Base-by-base conservation (phyloP, 2,113 vertebrate species). In the Corvus moneduloides region DNA sequence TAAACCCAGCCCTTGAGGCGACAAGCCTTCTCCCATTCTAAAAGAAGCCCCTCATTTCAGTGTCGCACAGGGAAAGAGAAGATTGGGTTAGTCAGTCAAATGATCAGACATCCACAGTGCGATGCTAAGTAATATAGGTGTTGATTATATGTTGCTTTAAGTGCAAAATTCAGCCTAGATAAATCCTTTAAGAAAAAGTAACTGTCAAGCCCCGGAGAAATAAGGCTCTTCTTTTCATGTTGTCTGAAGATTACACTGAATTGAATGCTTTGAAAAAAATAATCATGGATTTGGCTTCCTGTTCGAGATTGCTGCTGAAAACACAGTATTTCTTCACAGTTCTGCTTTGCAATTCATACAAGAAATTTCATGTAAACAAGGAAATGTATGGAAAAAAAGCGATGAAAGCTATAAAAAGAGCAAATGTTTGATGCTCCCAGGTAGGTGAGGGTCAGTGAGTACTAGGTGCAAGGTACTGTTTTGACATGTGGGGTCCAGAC, bases 111-210 rank as follows among this genome's bases (percentile, higher is more conserved):
- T 83, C 81, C 63, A 41, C 46, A 74, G 41, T 37, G 43, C 59
- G 35, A 73, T 39, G 16, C 22, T 90, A 73, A 83, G 49, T 71
- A 92, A 17, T 79, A 1, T 43, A 91, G 84, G 44, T 46, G 68
- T 86, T 94, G 83, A 89, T 73, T 73, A 89, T 61, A 62, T 51
- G 63, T 80, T 86, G 19, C 37, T 94, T 37, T 44, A 72, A 89
- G 76, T 41, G 51, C 72, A 86, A 90, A 96, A 90, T 90, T 83
- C 58, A 86, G 16, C n/a, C 55, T 21, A 46, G 72, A 84, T 59
- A 84, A 87, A 87, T 74, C 24, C 23, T 78, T 89, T 75, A 75
- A 81, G 37, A 81, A 80, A 81, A 89, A 66, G 32, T 75, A 78
- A 32, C 49, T 35, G 67, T 66, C 15, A 8, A 75, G 23, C 26